Evolutionary conservation across 2,888 invertebrate genomes (phyloP), one percentile per base, ranked within the genome.

Genomic region (Mechanitis messenoides): DNA sequence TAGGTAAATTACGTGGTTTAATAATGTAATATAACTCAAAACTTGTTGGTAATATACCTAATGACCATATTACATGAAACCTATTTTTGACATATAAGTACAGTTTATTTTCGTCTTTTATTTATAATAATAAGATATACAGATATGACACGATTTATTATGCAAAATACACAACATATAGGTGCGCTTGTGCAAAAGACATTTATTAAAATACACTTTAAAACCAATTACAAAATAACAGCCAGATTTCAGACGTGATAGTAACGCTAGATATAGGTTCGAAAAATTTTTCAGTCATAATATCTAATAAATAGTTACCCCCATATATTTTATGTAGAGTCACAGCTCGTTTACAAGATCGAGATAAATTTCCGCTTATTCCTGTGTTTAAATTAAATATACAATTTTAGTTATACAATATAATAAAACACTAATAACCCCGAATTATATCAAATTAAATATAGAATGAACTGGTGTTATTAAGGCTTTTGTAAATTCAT

Each of bases 231-330:
- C 78, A 83, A 83, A 84, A 82, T 81, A 85, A 85, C 80, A 83
- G 76, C 75, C 81, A 81, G 81, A 76, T 77, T 72, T 79, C 72
- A 81, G 81, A 79, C 77, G 71, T 82, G 78, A 80, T 69, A 74
- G 76, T 83, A 75, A 74, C 75, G 72, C 76, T 81, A 83, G 76
- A 75, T 74, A 87, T 79, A 85, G 80, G 77, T 83, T 85, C 70
- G 80, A 80, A 89, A 88, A 89, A 80, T 79, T 79, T 71, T 74
- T 88, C 88, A 88, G 87, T 88, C 89, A 70, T 78, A 83, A 80
- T 81, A 80, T 84, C 78, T 84, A 84, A 84, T 82, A 86, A 83
- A 81, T 83, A 80, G 78, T 78, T 75, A 74, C 68, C 71, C 72
- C 72, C 71, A 74, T 72, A 74, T 73, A 71, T 60, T 65, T 20